Evolutionary conservation across 2,797 vertebrate genomes (phyloP), one percentile per base, ranked within the genome.

Genomic region (Rhinichthys osculus): DNA sequence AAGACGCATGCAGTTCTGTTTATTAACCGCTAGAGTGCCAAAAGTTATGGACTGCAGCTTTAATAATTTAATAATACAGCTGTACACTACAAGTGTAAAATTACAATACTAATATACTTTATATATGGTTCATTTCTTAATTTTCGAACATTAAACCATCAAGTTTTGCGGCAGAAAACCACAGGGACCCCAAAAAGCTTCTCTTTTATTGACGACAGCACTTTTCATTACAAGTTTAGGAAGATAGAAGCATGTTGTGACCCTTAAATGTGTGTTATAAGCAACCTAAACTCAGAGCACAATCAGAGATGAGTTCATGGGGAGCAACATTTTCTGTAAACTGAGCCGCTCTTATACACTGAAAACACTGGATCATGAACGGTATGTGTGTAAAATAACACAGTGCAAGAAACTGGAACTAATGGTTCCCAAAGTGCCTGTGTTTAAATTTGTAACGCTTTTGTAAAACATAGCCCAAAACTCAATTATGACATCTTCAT

Each of bases 391-490:
- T 40, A n/a, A 4, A n/a, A 54, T 21, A 27, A 47, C 67, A 40
- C 38, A 33, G 27, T 52, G 72, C 9, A 47, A 47, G 44, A 14
- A 47, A 17, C 5, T 76, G 59, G 1, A 64, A 52, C 9, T 17
- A 64, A 64, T 30, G 5, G 19, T 42, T 83, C 76, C 13, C 81
- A 73, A n/a, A 21, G 7, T 21, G 21, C 2, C 14, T 13, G 33
- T 40, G 23, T 77, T 67, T 54, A 83, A n/a, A 27, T 77, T 52
- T n/a, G 7, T 14, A 64, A 83, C 7, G 40, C 40, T 73, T 47
- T 74, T 74, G 30, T 64, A 83, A n/a, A 74, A 5, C 23, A 23
- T 50, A n/a, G 3, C 8, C 40, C 7, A 35, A 47, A 47, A 64
- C 10, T 21, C 44, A 33, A 44, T 13, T 1, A 44, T 21, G 47